Base-by-base conservation (phyloP, 2,888 invertebrate genomes). In the Cyrtodaria siliqua region DNA sequence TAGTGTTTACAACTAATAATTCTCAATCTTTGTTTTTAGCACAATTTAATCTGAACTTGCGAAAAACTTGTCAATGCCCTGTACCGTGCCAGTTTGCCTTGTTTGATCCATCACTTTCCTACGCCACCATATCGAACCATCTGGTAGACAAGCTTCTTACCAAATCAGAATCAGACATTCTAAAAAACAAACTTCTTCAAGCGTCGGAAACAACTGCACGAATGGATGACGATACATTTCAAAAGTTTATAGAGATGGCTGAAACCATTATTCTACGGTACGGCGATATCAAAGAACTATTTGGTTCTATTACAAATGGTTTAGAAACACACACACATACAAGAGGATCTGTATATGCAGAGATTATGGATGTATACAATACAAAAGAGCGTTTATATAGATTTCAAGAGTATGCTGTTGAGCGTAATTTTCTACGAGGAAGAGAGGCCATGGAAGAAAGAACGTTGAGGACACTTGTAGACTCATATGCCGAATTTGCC, bases 371-470 rank as follows among this genome's bases (percentile, higher is more conserved):
- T 2, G 69, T 67, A 0, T 87, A 80, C 64, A 29, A 52, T 9
- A 67, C 38, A n/a, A 88, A 88, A 67, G 72, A 77, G 1, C 66
- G 80, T 16, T 64, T 88, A 20, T 81, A 84, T 18, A 62, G 79
- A 9, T 89, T 82, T 67, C 90, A 90, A 71, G 76, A 71, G 26
- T 88, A 85, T 57, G 73, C 82, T 14, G 53, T 87, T 0, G 68
- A 81, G 49, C 84, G 85, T 52, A 90, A 90, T 60, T 90, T 90
- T 64, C 69, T 88, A 23, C 61, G 87, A 24, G 85, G 71, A 2
- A 69, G 88, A 2, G 86, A 88, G 26, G 89, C 89, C 0, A 89
- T 89, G 90, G 89, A 90, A 44, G 90, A 88, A 61, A 69, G 87
- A 53, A 87, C 86, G 9, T 70, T 89, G 26, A 62, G 71, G 4